phyloP scores from a whole-genome alignment of 2,888 invertebrate species.

The Molorchus minor region DNA sequence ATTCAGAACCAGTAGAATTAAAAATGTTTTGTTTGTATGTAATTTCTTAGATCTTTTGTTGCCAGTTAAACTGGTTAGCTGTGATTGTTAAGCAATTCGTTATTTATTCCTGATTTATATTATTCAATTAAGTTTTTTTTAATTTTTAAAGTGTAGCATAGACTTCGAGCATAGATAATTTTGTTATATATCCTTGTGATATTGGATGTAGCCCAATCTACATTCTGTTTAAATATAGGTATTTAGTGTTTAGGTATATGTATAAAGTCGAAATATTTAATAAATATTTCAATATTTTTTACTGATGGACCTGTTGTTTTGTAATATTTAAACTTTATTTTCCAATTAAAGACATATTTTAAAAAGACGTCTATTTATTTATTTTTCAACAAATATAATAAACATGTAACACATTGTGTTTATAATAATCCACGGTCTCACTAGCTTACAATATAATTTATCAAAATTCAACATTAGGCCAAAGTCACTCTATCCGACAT shows the following conservation, averaged over 20 bases:
- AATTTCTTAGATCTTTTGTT: slow-evolving; percentile 12
- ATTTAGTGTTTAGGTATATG: slow-evolving; percentile 4
- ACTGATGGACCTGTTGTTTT: slow-evolving; percentile 19
- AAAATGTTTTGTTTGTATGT: too few species aligned
- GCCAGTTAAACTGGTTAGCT: slow-evolving; percentile 8
- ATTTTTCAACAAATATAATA: slow-evolving; percentile 39
- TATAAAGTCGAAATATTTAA: slow-evolving; percentile 13
- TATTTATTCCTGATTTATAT: not conserved
- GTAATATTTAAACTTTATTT: slow-evolving; percentile 10
- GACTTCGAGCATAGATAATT: not conserved
- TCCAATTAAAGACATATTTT: slow-evolving; percentile 12
- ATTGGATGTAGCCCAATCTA: slow-evolving; percentile 2
- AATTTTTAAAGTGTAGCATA: not conserved
- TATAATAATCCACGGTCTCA: slow-evolving; percentile 34
- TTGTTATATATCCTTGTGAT: slow-evolving; percentile 13
- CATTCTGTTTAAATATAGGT: slow-evolving; percentile 5
- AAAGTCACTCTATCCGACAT: slow-evolving; percentile 35
- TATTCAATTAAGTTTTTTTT: not conserved
- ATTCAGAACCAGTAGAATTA: too few species aligned
- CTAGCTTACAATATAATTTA: slow-evolving; percentile 35
- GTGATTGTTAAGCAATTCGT: slow-evolving; percentile 18
- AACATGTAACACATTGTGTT: slow-evolving; percentile 41
- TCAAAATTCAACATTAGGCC: slow-evolving; percentile 35
- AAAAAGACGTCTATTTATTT: slow-evolving; percentile 27
- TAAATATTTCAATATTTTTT: slow-evolving; percentile 20